Evolutionary conservation across 2,113 vertebrate species (phyloP).

Genomic region (Glareola pratincola): DNA sequence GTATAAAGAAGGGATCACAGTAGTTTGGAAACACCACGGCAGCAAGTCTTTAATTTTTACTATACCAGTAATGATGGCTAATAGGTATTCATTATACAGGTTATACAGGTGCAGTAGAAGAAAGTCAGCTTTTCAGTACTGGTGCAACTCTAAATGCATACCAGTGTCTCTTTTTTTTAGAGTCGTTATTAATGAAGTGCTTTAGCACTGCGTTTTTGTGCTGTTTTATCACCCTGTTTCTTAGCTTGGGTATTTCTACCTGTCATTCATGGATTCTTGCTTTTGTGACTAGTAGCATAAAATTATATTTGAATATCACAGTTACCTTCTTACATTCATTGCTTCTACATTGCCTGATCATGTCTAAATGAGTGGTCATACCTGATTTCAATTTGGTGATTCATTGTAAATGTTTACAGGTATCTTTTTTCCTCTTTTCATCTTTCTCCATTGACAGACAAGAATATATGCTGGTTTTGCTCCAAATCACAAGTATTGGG

Average conservation of each 20-base stretch:
- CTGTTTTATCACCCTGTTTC: neutral
- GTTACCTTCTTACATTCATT: neutral
- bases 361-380: neutral
- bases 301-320: neutral
- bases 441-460: neutral
- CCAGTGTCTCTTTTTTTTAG: neutral
- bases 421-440: neutral
- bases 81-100: neutral
- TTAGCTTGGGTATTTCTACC: neutral
- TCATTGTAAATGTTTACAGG: neutral
- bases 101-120: neutral
- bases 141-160: neutral
- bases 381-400: neutral
- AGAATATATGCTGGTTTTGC: neutral
- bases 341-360: neutral
- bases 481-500: neutral
- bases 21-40: neutral
- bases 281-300: neutral
- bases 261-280: neutral
- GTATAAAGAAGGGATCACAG: neutral
- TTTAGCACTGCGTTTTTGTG: neutral
- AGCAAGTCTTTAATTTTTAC: neutral
- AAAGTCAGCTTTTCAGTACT: neutral
- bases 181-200: neutral
- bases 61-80: neutral